Percentiles rank a stretch among this genome's conserved stretches.
phyloP scores from a whole-genome alignment of 2,113 vertebrate genomes.

The Rhegmatorhina hoffmannsi region DNA sequence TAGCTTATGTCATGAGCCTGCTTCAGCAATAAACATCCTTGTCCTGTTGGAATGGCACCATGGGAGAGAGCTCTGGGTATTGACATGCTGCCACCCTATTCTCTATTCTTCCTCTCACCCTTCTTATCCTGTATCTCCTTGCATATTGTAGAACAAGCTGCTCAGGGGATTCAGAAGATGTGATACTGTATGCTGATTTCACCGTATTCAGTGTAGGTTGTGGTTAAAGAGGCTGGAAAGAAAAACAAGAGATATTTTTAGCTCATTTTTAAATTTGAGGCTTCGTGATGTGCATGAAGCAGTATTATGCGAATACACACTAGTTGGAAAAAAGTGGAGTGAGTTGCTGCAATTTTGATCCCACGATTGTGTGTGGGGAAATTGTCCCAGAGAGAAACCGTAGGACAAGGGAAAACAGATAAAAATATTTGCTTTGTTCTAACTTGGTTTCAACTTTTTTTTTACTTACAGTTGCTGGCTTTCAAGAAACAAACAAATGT shows the following conservation, averaged over 20 bases:
- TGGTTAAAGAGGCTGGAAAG: background rate
- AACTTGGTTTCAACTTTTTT: background rate
- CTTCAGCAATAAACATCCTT: background rate
- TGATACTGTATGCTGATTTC: background rate
- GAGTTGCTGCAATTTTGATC: background rate
- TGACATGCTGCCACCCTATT: background rate
- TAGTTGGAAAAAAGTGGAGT: background rate
- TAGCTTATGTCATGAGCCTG: background rate
- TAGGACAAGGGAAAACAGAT: background rate
- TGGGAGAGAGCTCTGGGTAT: background rate
- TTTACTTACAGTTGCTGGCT: background rate
- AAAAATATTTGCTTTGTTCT: background rate
- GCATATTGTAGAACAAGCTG: background rate
- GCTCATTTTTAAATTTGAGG: background rate
- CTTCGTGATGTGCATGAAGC: background rate
- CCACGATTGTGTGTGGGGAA: rapidly evolving
- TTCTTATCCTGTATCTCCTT: background rate
- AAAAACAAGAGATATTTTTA: background rate
- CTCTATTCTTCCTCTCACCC: background rate
- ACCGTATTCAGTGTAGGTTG: background rate
- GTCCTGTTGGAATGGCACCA: background rate
- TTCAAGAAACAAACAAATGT: background rate
- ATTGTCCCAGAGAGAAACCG: background rate
- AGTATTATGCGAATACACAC: rapidly evolving
- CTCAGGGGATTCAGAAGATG: background rate